Conservation (phyloP, 2,888 invertebrate species). For the Emmelina monodactyla region DNA sequence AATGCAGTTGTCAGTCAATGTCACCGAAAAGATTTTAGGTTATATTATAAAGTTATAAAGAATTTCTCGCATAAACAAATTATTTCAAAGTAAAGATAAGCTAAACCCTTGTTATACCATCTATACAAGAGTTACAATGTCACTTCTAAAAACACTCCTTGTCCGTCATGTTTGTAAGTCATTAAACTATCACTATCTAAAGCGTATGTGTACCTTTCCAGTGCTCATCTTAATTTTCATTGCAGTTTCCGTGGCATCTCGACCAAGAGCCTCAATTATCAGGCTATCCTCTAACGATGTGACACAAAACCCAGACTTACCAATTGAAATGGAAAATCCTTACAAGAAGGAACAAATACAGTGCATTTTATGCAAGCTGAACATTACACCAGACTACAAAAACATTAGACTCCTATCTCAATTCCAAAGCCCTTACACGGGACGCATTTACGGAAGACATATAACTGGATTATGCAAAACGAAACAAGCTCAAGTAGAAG, state of each 20-base stretch:
- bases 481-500: constrained; percentile 79
- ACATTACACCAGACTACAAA: constrained; percentile 88
- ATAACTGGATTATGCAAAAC: constrained; percentile 91
- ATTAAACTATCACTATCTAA: neutral
- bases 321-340: constrained; percentile 78
- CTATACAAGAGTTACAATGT: too few species aligned
- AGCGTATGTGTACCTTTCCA: too few species aligned
- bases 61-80: too few species aligned
- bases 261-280: constrained; percentile 20
- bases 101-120: too few species aligned
- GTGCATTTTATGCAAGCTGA: constrained; percentile 85
- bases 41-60: too few species aligned
- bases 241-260: constrained; percentile 29
- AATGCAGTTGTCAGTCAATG: too few species aligned
- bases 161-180: constrained; percentile 30
- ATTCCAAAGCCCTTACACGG: constrained; percentile 95
- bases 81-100: too few species aligned
- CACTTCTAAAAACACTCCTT: constrained; percentile 28
- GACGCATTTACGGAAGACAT: constrained; percentile 88
- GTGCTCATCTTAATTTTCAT: constrained; percentile 10
- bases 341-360: constrained; percentile 74
- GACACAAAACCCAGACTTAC: constrained; percentile 34
- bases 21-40: too few species aligned
- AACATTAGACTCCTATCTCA: constrained; percentile 91
- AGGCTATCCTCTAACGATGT: constrained; percentile 26